Evolutionary conservation across 2,888 invertebrate genomes (phyloP).

Genomic region (Phyto melanocephala): DNA sequence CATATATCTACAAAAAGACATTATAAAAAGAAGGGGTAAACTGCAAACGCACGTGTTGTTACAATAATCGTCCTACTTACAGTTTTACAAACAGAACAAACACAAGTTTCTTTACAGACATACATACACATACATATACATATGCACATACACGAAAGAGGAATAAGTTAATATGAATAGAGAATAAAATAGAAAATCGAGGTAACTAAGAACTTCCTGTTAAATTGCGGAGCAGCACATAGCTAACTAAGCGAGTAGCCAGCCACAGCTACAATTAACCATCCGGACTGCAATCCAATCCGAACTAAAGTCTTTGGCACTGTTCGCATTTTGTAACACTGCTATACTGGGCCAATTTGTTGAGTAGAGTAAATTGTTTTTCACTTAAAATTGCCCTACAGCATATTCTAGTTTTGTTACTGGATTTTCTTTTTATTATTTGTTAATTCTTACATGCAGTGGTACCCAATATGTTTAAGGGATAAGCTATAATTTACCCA

Average conservation of each 20-base stretch:
- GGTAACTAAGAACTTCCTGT: conserved; percentile 44
- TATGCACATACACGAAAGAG: conserved; percentile 5
- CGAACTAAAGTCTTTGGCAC: background rate
- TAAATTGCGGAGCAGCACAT: background rate
- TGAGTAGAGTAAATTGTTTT: conserved; percentile 5
- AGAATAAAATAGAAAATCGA: background rate
- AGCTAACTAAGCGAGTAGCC: background rate
- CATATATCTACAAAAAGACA: background rate
- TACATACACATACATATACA: background rate
- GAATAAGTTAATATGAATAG: background rate
- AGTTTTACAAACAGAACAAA: conserved; percentile 14
- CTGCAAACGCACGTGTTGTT: conserved; percentile 49
- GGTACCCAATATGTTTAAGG: too few relatives aligned
- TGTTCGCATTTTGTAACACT: background rate
- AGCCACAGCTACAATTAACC: background rate
- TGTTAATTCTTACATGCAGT: too few relatives aligned
- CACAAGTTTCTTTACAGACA: background rate
- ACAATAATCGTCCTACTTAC: conserved; percentile 52
- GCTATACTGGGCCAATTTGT: background rate
- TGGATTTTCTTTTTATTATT: background rate
- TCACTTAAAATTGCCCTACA: background rate
- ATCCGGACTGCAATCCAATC: conserved; percentile 1
- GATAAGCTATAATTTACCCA: too few relatives aligned
- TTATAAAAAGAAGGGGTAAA: background rate
- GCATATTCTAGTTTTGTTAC: background rate